Evolutionary conservation across 1,140 invertebrate species (phyloP).

Genomic region (Ridgeia piscesae): DNA sequence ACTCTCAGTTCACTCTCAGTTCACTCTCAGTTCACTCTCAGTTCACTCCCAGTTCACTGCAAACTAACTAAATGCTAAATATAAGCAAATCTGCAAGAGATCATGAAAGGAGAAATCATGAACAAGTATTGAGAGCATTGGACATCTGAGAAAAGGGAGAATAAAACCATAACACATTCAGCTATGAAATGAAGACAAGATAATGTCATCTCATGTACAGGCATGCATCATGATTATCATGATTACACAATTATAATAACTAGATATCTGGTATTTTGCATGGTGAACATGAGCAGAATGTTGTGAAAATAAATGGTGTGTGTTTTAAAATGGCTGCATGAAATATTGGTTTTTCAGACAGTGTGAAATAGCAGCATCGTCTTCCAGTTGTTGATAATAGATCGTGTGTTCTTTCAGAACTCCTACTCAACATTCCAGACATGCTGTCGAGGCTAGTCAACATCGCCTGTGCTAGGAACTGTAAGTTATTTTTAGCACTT

Average conservation of each 20-base stretch:
- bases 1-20: too few species aligned
- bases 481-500: conserved; percentile 38
- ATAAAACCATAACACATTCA: background rate
- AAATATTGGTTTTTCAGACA: background rate
- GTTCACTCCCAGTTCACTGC: background rate
- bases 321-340: too few species aligned
- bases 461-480: conserved; percentile 51
- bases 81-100: too few species aligned
- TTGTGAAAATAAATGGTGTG: too few species aligned
- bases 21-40: too few species aligned
- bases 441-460: conserved; percentile 50
- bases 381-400: background rate
- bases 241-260: too few species aligned
- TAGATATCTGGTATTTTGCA: too few species aligned
- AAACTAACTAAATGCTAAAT: background rate
- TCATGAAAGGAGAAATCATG: too few species aligned
- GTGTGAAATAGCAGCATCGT: background rate
- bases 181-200: background rate
- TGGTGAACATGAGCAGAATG: too few species aligned
- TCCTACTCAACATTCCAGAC: conserved; percentile 51
- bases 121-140: too few species aligned
- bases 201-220: background rate
- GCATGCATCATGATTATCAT: background rate
- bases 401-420: conserved; percentile 40
- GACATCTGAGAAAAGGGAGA: too few species aligned